phyloP scores from a whole-genome alignment of 2,113 vertebrate genomes.

The Harpagus bidentatus region DNA sequence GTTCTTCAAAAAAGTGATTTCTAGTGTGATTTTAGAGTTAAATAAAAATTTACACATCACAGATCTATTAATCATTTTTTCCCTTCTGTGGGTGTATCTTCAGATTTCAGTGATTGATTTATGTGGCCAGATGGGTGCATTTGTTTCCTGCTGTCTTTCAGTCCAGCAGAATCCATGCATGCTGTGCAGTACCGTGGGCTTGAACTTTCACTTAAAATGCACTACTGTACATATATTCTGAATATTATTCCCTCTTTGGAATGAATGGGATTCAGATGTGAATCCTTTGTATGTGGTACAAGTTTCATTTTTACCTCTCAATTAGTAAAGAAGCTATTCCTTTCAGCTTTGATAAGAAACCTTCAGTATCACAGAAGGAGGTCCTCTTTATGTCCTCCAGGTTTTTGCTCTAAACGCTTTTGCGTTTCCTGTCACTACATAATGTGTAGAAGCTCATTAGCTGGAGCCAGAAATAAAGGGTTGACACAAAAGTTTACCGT shows the following conservation, averaged over 20 bases:
- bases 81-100: conserved; percentile 55
- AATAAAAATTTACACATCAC: conserved; percentile 55
- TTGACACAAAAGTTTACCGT: not conserved
- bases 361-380: not conserved
- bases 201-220: conserved; percentile 53
- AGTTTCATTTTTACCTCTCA: not conserved
- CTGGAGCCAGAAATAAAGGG: not conserved
- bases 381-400: not conserved
- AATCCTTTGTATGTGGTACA: not conserved
- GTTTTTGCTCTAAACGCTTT: not conserved
- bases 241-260: not conserved
- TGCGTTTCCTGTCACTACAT: not conserved
- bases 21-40: conserved; percentile 43
- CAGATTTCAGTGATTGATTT: conserved; percentile 65
- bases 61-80: conserved; percentile 57
- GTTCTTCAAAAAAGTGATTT: not conserved
- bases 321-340: not conserved
- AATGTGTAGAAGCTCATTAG: not conserved
- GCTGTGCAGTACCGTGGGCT: conserved; percentile 11
- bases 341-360: not conserved
- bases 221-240: not conserved
- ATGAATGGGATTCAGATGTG: not conserved
- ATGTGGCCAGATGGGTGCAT: conserved; percentile 63
- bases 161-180: conserved; percentile 38
- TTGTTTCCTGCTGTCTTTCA: conserved; percentile 61